Conservation (phyloP, 2,797 vertebrate genomes). For the Protosalanx chinensis region DNA sequence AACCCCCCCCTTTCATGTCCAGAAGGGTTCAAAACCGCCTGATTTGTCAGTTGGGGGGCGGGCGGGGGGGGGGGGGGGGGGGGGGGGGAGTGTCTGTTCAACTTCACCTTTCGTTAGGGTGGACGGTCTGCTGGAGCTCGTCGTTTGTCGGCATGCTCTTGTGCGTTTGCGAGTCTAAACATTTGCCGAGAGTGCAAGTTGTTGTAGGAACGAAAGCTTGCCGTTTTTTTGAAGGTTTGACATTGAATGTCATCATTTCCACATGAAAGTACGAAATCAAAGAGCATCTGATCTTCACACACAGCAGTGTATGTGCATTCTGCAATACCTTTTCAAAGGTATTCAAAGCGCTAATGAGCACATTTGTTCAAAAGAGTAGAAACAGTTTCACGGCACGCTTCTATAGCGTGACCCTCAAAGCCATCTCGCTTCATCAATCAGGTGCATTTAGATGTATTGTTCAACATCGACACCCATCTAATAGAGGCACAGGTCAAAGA, state of each 20-base stretch:
- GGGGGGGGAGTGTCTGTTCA: not conserved
- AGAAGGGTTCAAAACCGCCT: constrained; percentile 27
- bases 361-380: constrained; percentile 55
- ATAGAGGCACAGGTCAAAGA: not conserved
- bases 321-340: constrained; percentile 53
- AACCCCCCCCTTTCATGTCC: constrained; percentile 39
- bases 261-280: constrained; percentile 66
- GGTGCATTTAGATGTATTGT: not conserved
- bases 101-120: not conserved
- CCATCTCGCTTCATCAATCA: not conserved
- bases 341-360: constrained; percentile 52
- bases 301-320: constrained; percentile 43
- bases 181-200: constrained; percentile 40
- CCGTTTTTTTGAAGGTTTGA: not conserved
- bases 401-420: constrained; percentile 33
- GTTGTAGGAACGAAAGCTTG: constrained; percentile 14
- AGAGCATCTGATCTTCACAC: constrained; percentile 42
- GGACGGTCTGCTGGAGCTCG: not conserved
- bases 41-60: constrained; percentile 16
- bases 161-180: not conserved
- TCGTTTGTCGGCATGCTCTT: not conserved
- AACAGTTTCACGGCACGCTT: constrained; percentile 27
- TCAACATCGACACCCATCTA: not conserved
- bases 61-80: too few species aligned
- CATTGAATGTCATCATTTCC: constrained; percentile 59